Evolutionary conservation across 2,888 invertebrate genomes (phyloP), one percentile per base, ranked within the genome.

Genomic region (Augiades crinisus): DNA sequence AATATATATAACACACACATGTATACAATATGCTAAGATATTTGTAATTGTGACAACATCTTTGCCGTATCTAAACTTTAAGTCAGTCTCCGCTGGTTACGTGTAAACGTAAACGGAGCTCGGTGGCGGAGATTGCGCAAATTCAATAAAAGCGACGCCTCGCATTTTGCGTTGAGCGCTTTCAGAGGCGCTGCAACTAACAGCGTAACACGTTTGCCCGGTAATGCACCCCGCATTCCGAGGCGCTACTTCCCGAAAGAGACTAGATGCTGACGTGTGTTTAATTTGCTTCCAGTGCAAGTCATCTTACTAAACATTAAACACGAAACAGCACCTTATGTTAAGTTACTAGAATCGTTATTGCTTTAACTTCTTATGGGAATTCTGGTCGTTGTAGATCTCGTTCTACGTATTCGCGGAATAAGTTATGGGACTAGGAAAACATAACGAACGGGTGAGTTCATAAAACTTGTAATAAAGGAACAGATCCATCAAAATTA

Each of bases 401-500:
- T n/a, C n/a, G n/a, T n/a, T n/a, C n/a, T n/a, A n/a, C 27, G n/a
- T 10, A 27, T 3, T 27, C 6, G 10, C 27, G n/a, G 10, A 27
- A 27, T 10, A 27, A 44, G 44, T 53, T 40, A 52, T 41, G 24
- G 44, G 34, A 30, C 8, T 8, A 10, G 27, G 27, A 10, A 27
- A 34, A 47, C 17, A n/a, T 49, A 49, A 49, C 41, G 41, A 41
- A 33, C 47, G 30, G 16, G 40, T 17, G 12, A 41, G 41, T 49
- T 49, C 49, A 49, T 49, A 49, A 41, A 45, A 41, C 17, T 49
- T 27, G 41, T 49, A 36, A 30, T 45, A 43, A 53, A 47, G 37
- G 40, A 49, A 54, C 47, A 52, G 53, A 60, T 59, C 57, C 56
- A 58, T 57, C 57, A 59, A 56, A 59, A 61, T 61, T 57, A 57